Conservation (phyloP, 2,888 invertebrate genomes). For the Calameuta idolon region DNA sequence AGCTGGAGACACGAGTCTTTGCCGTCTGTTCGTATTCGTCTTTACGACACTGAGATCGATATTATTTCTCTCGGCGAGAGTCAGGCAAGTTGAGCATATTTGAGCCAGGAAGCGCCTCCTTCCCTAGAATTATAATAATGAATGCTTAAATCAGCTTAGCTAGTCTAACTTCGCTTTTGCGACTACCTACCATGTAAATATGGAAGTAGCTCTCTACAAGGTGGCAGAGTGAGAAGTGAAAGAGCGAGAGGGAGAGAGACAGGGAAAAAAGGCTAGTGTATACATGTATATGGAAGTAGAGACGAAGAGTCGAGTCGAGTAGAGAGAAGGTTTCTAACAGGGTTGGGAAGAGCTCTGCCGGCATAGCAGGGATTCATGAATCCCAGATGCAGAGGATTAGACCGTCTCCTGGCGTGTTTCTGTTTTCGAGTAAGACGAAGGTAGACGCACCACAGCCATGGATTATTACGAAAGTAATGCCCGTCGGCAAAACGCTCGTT, state of each 20-base stretch:
- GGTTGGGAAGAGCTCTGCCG: constrained; percentile 6
- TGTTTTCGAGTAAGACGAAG: constrained; percentile 43
- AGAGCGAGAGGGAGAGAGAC: constrained; percentile 32
- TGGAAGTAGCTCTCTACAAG: constrained; percentile 58
- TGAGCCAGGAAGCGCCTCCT: constrained; percentile 46
- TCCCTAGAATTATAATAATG: constrained; percentile 65
- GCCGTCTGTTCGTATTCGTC: neutral
- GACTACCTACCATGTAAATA: constrained; percentile 62
- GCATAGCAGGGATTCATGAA: constrained; percentile 58
- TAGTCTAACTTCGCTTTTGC: constrained; percentile 61
- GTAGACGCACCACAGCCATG: constrained; percentile 40
- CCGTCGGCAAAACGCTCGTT: constrained; percentile 7
- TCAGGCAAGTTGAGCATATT: constrained; percentile 44
- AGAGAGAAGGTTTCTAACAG: too few relatives aligned
- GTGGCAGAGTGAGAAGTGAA: constrained; percentile 32
- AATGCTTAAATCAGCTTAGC: constrained; percentile 66
- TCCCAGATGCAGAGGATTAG: constrained; percentile 64
- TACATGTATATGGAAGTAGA: neutral
- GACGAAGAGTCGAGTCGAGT: neutral
- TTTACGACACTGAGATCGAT: constrained; percentile 13
- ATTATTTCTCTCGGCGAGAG: constrained; percentile 25
- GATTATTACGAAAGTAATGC: constrained; percentile 54
- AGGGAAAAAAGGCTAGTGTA: neutral
- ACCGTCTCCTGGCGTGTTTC: constrained; percentile 52
- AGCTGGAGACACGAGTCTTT: too few relatives aligned